A percentile compares a stretch with the other conserved stretches of the same genome.
These are phyloP conservation scores for Anthoscopus minutus DNA, from an alignment of 2,113 vertebrate genomes.

Conservation along the genomic window DNA sequence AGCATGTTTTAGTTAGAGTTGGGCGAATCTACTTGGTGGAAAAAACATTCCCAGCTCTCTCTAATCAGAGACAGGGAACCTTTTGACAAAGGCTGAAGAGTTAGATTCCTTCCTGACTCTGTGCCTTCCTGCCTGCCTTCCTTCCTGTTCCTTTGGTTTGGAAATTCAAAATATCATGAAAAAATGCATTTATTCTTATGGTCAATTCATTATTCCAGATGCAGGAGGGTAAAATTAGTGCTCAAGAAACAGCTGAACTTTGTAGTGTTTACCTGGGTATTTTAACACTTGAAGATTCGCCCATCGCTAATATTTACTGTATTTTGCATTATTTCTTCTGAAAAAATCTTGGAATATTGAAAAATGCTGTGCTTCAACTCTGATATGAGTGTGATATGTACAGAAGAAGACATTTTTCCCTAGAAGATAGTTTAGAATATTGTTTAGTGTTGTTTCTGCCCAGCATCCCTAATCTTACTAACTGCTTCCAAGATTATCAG, in stretches of 20 bases:
- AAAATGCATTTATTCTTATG: neutral
- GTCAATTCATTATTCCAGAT: neutral
- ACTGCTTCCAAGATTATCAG: neutral
- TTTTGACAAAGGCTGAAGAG: neutral
- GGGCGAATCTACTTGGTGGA: conserved; percentile 36
- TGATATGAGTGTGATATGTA: neutral
- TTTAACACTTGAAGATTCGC: conserved; percentile 31
- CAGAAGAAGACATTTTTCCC: neutral
- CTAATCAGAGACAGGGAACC: neutral
- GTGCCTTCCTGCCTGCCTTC: no score
- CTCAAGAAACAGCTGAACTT: neutral
- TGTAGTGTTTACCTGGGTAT: neutral
- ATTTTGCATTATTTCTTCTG: neutral
- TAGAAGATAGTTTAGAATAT: neutral
- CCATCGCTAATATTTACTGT: conserved; percentile 51
- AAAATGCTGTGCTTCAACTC: neutral
- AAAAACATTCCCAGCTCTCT: neutral
- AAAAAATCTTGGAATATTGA: neutral
- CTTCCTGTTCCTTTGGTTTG: neutral
- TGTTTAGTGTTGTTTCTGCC: neutral
- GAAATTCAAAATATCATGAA: neutral
- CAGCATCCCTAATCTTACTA: neutral
- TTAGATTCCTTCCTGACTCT: neutral
- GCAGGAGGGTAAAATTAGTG: neutral
- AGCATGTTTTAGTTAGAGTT: conserved; percentile 58